Base-by-base conservation (phyloP, 2,113 vertebrate genomes). In the Rhodinocichla rosea region DNA sequence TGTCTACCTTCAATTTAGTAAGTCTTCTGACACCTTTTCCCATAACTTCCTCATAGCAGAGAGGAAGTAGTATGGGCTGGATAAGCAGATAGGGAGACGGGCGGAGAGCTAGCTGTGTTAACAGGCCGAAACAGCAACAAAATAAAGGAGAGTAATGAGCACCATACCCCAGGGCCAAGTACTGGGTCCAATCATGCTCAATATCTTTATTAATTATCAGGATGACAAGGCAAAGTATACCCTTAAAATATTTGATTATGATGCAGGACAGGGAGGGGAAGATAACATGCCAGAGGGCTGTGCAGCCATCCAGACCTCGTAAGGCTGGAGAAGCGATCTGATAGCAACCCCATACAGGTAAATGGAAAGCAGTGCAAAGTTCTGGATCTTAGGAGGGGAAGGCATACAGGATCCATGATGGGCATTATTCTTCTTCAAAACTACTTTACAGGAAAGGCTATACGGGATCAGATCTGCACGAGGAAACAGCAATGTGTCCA, bases 391-490 rank as follows among this genome's bases (percentile, higher is more conserved):
- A 39, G 6, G 13, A 67, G 13, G 7, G 13, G 9, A 44, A 45
- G 5, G 15, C 7, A 45, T 37, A 57, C 9, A 13, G 13, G 20
- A n/a, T 32, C 7, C 15, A 42, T 24, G 22, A 11, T 40, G 24
- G 10, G 6, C 4, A 12, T 40, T 37, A 53, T 8, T 10, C 2
- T 28, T n/a, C 7, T 45, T 45, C 11, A 6, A 77, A 81, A 70
- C 1, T 1, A 13, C 3, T 74, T 65, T 56, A 47, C 11, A 42
- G 19, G 22, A 24, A 74, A 77, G 15, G 49, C 15, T 39, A 10
- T 8, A 20, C 0, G 7, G 2, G 4, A 4, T 59, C 11, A 22
- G 24, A 76, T 15, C 22, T 69, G 42, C 3, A 39, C 8, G 22
- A 16, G 16, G 24, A 86, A 70, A 22, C 39, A 76, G 9, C 11